phyloP scores from a whole-genome alignment of 2,113 vertebrate genomes.

The Stictonetta naevosa region DNA sequence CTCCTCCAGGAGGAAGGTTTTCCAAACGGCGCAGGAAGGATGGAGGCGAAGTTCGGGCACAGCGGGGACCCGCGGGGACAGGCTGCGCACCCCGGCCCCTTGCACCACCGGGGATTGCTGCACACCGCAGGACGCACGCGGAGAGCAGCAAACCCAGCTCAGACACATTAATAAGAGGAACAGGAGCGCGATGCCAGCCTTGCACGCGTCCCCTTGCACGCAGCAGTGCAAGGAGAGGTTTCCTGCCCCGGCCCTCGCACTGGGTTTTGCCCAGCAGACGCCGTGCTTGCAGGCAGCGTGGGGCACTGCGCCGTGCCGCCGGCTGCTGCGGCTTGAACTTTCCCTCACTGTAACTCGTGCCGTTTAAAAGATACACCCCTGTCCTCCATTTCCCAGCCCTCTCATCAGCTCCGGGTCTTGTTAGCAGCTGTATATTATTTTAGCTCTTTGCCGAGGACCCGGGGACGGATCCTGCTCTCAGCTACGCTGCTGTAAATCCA shows the following conservation, averaged over 20 bases:
- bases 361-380: neutral
- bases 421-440: fast-evolving
- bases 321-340: neutral
- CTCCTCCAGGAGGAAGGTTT: no score
- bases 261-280: neutral
- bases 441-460: neutral
- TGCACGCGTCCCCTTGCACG: neutral
- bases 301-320: no score
- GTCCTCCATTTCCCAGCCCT: neutral
- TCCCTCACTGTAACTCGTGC: fast-evolving
- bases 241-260: neutral
- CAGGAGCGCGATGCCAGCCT: no score
- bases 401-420: fast-evolving
- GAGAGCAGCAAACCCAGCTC: neutral
- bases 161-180: neutral
- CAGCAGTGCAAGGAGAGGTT: neutral
- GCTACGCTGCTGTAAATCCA: fast-evolving
- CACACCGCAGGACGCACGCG: no score
- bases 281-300: no score
- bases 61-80: no score
- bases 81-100: neutral
- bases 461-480: neutral
- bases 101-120: neutral
- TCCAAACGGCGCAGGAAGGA: no score
- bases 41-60: no score